Conservation (phyloP, 2,888 invertebrate genomes). For the Cremastinae sp. region DNA sequence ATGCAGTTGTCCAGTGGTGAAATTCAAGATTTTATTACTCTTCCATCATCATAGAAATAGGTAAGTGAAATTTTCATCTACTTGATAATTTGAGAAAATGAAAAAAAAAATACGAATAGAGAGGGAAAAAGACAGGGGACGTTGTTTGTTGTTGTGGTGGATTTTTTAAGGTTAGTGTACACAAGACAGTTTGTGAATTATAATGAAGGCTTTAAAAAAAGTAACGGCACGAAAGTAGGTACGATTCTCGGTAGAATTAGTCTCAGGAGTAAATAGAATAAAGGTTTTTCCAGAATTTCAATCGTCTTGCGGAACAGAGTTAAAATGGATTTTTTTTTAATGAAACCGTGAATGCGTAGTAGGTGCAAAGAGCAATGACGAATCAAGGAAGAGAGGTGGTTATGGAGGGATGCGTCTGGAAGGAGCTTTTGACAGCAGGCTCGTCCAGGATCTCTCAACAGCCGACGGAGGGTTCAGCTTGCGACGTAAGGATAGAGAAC, state of each 20-base stretch:
- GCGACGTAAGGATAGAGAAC: conserved; percentile 69
- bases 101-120: no score
- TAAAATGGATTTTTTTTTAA: not conserved
- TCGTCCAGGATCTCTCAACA: conserved; percentile 60
- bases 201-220: not conserved
- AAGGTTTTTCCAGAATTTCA: not conserved
- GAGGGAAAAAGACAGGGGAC: no score
- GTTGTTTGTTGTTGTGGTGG: conserved; percentile 4
- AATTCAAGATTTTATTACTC: no score
- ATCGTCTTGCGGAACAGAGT: no score
- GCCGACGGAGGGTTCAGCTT: conserved; percentile 72
- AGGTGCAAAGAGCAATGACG: conserved; percentile 31
- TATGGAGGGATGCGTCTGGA: conserved; percentile 37
- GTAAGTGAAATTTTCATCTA: no score
- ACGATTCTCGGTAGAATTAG: not conserved
- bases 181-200: conserved; percentile 9
- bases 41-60: no score
- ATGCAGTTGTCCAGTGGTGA: no score
- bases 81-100: no score
- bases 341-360: no score
- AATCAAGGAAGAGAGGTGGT: conserved; percentile 23
- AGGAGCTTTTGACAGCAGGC: conserved; percentile 46
- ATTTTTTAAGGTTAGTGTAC: conserved; percentile 54
- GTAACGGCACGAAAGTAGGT: not conserved
- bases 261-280: no score